A percentile compares a stretch with the other conserved stretches of the same genome.
Conservation (phyloP, 2,888 invertebrate species). For the Nasonovia ribisnigri region DNA sequence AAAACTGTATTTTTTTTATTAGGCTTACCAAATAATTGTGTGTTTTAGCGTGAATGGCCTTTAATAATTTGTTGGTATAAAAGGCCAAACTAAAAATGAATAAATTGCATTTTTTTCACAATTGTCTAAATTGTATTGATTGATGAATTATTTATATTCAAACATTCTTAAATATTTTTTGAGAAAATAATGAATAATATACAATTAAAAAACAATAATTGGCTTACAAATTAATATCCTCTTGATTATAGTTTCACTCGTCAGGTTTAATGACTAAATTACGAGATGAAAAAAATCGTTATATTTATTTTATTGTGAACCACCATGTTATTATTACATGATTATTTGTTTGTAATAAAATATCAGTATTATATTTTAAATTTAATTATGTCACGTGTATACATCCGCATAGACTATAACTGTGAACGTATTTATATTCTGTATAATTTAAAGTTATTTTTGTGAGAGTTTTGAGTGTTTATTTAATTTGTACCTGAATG, state of each 20-base stretch:
- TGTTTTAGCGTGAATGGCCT: slow-evolving; percentile 30
- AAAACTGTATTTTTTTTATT: slow-evolving; percentile 50
- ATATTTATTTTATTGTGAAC: slow-evolving; percentile 23
- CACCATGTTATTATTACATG: neutral
- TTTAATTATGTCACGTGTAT: neutral
- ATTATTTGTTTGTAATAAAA: slow-evolving; percentile 48
- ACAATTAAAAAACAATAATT: neutral
- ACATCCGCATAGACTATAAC: slow-evolving; percentile 11
- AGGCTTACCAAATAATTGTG: slow-evolving; percentile 53
- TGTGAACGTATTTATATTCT: slow-evolving; percentile 38
- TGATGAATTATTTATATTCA: slow-evolving; percentile 20
- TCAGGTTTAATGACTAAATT: slow-evolving; percentile 13
- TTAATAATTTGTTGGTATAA: slow-evolving; percentile 26
- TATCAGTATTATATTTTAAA: slow-evolving; percentile 57
- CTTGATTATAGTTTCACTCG: slow-evolving; percentile 17
- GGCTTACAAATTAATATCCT: slow-evolving; percentile 37
- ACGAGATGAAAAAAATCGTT: neutral
- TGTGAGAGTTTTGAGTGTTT: slow-evolving; percentile 55
- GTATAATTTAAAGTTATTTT: slow-evolving; percentile 54
- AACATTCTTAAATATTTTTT: slow-evolving; percentile 21
- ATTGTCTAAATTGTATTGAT: slow-evolving; percentile 8
- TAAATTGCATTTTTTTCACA: slow-evolving; percentile 12
- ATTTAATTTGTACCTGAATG: slow-evolving; percentile 48
- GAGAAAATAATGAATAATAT: slow-evolving; percentile 26
- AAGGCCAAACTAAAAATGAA: neutral